Conservation (phyloP, 2,888 invertebrate species). For the Beris morrisii region DNA sequence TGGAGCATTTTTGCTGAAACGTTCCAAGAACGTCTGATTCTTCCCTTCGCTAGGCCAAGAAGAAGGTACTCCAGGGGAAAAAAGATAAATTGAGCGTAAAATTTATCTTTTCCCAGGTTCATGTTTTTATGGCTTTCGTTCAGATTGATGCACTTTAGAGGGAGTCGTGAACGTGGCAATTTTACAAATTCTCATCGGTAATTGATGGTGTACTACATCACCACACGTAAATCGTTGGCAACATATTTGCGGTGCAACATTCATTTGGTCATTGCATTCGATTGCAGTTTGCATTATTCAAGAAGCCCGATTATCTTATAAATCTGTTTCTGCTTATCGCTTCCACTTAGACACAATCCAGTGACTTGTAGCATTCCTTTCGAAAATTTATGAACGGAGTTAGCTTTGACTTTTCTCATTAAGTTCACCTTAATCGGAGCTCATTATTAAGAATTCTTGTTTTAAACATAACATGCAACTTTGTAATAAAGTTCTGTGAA, state of each 20-base stretch:
- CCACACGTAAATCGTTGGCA: neutral
- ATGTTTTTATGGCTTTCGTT: slow-evolving; percentile 18
- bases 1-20: neutral
- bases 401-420: slow-evolving; percentile 2
- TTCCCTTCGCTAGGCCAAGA: neutral
- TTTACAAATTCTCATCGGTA: slow-evolving; percentile 19
- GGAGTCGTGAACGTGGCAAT: slow-evolving; percentile 21
- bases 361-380: too few relatives aligned
- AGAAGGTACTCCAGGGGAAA: neutral
- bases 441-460: slow-evolving; percentile 28
- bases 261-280: too few relatives aligned
- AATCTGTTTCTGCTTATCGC: too few relatives aligned
- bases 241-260: too few relatives aligned
- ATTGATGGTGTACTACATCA: slow-evolving; percentile 21
- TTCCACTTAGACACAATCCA: too few relatives aligned
- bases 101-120: slow-evolving; percentile 27
- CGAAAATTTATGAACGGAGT: too few relatives aligned
- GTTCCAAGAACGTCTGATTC: neutral
- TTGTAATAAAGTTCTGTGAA: slow-evolving; percentile 18
- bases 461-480: slow-evolving; percentile 25
- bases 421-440: slow-evolving; percentile 21
- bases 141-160: slow-evolving; percentile 30
- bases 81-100: slow-evolving; percentile 33
- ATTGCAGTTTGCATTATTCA: too few relatives aligned
- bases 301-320: too few relatives aligned